Percentiles rank a stretch among this genome's conserved stretches.
These are phyloP conservation scores for Apolygus lucorum DNA, from an alignment of 1,140 invertebrate species.

Conservation along the genomic window DNA sequence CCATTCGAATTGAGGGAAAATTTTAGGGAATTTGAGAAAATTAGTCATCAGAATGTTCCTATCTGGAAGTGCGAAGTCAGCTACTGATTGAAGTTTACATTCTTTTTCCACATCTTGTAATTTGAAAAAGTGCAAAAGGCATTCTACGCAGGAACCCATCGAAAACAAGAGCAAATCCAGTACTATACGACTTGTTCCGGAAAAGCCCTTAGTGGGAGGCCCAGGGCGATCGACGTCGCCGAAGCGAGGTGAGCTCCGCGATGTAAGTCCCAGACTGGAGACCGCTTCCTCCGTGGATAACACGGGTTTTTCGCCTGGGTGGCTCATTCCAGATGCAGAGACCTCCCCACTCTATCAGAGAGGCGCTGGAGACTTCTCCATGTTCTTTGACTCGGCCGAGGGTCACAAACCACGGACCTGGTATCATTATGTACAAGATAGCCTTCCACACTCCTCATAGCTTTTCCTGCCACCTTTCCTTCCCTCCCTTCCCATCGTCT, in stretches of 20 bases:
- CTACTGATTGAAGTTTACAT: too few species aligned
- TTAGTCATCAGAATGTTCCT: too few species aligned
- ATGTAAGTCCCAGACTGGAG: neutral
- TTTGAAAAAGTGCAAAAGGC: too few species aligned
- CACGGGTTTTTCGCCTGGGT: conserved; percentile 15
- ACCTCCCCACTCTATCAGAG: neutral
- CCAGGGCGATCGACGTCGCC: neutral
- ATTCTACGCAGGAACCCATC: too few species aligned
- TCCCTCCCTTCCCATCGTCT: too few species aligned
- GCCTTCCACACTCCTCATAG: neutral
- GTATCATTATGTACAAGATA: conserved; percentile 10
- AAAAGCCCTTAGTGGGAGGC: neutral
- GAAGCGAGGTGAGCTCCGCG: neutral
- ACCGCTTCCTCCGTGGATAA: neutral
- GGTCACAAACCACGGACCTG: neutral
- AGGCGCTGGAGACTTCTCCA: too few species aligned
- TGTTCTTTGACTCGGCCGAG: neutral
- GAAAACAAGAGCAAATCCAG: too few species aligned
- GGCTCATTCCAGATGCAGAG: conserved; percentile 14
- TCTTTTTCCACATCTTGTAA: too few species aligned
- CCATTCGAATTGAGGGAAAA: too few species aligned
- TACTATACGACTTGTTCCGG: too few species aligned
- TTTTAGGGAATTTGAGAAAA: too few species aligned
- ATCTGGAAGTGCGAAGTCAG: too few species aligned
- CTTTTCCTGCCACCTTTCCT: neutral